Percentiles rank a stretch among this genome's conserved stretches.
Evolutionary conservation across 1,140 invertebrate species (phyloP).

Genomic region (Copidosoma floridanum): DNA sequence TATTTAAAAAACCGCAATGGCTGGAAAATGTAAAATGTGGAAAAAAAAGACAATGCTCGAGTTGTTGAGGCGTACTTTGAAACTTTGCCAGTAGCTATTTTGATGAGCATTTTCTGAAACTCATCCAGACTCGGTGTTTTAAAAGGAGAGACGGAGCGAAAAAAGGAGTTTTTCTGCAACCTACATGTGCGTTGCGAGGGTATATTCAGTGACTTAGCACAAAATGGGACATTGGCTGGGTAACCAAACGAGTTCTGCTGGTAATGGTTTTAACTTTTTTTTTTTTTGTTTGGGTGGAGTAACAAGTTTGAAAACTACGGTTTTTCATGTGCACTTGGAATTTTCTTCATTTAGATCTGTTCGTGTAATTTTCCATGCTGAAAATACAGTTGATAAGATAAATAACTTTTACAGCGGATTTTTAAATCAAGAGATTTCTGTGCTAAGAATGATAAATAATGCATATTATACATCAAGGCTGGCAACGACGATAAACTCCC

Average conservation of each 20-base stretch:
- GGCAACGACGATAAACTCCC: too few relatives aligned
- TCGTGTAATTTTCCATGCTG: too few relatives aligned
- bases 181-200: not conserved
- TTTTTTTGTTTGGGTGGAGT: not conserved
- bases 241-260: not conserved
- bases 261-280: conserved; percentile 13
- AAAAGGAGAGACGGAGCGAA: not conserved
- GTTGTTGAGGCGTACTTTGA: too few relatives aligned
- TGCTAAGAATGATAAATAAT: too few relatives aligned
- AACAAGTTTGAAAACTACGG: not conserved
- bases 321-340: conserved; percentile 6
- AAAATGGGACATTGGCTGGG: not conserved
- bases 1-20: too few relatives aligned
- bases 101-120: not conserved
- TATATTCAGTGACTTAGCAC: not conserved
- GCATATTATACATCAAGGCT: too few relatives aligned
- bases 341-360: too few relatives aligned
- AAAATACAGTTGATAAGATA: too few relatives aligned
- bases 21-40: too few relatives aligned
- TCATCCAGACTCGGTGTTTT: not conserved
- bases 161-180: conserved; percentile 1
- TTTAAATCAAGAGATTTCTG: too few relatives aligned
- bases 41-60: too few relatives aligned
- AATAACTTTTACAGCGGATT: too few relatives aligned
- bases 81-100: not conserved